Evolutionary conservation across 2,888 invertebrate species (phyloP), one percentile per base, ranked within the genome.

Genomic region (Scaptomyza parva): DNA sequence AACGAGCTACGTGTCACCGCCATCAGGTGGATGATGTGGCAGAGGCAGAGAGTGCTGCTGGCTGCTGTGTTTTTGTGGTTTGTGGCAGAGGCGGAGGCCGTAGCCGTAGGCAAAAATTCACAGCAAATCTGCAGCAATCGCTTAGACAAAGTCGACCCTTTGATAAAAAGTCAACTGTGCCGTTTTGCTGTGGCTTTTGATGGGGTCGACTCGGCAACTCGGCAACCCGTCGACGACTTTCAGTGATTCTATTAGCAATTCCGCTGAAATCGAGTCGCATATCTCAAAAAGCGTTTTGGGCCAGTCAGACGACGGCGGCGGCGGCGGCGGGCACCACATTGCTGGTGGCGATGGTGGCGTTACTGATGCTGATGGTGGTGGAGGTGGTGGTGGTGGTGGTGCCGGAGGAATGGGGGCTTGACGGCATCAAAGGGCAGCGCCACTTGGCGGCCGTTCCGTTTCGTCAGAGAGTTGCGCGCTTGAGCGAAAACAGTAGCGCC

Each of bases 401-500:
- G 24, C 2, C 14, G 20, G 4, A 18, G 48, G 12, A 18, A 26
- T 37, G 33, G 61, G 40, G 43, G n/a, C 14, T 22, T 48, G 54
- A 35, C 9, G 53, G 67, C 80, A 83, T 86, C 81, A 82, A 82
- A 86, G 80, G 80, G 80, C 71, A 86, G 86, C 81, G 86, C 80
- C 86, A 86, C 81, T 82, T 85, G 80, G 71, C 86, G 79, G 70
- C 69, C 76, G 86, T 82, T 86, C 86, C 78, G 73, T 59, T 51
- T 75, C 77, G 77, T 62, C 83, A 75, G 70, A 65, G 65, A 70
- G 69, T 55, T 78, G 73, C 63, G 79, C 85, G 89, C 85, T 86
- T 89, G 74, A 88, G 59, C 73, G 85, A 73, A 84, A 88, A 89
- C 89, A 89, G 89, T 89, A 89, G 89, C 89, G 88, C 89, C 86